A percentile compares a stretch with the other conserved stretches of the same genome.
Evolutionary conservation across 2,888 invertebrate species (phyloP).

Genomic region (Trichogramma evanescens): DNA sequence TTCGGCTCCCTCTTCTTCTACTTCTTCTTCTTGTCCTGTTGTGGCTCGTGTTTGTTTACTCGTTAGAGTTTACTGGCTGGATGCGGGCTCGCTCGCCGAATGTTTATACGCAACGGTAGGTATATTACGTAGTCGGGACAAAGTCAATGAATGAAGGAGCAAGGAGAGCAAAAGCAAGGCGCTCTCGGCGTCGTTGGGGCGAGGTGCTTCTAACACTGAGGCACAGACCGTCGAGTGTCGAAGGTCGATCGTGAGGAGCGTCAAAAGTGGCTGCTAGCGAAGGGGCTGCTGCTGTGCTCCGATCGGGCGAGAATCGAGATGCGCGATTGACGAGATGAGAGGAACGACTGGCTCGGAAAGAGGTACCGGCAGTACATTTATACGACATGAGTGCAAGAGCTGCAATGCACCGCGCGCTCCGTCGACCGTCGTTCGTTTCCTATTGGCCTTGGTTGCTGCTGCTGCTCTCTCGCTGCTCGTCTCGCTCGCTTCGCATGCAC

Average conservation of each 20-base stretch:
- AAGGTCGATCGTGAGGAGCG: neutral
- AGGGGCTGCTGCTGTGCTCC: neutral
- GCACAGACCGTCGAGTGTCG: too few relatives aligned
- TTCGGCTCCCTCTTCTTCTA: too few relatives aligned
- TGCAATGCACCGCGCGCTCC: constrained; percentile 27
- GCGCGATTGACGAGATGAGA: neutral
- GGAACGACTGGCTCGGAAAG: neutral
- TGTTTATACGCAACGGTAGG: too few relatives aligned
- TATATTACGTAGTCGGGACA: too few relatives aligned
- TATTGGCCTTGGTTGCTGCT: constrained; percentile 36
- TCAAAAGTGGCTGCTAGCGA: neutral
- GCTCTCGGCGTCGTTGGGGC: too few relatives aligned
- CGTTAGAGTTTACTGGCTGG: too few relatives aligned
- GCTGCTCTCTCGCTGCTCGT: neutral
- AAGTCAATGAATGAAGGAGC: neutral
- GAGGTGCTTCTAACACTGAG: too few relatives aligned
- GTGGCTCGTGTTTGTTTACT: too few relatives aligned
- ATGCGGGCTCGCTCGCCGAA: too few relatives aligned
- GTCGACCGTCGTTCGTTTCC: constrained; percentile 37
- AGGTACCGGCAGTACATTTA: constrained; percentile 37
- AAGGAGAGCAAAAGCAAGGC: neutral
- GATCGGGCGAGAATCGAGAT: neutral
- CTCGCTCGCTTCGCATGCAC: too few relatives aligned
- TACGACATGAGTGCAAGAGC: constrained; percentile 40
- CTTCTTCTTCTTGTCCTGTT: too few relatives aligned